Evolutionary conservation across 2,113 vertebrate species (phyloP), one percentile per base, ranked within the genome.

Genomic region (Euleptes europaea): DNA sequence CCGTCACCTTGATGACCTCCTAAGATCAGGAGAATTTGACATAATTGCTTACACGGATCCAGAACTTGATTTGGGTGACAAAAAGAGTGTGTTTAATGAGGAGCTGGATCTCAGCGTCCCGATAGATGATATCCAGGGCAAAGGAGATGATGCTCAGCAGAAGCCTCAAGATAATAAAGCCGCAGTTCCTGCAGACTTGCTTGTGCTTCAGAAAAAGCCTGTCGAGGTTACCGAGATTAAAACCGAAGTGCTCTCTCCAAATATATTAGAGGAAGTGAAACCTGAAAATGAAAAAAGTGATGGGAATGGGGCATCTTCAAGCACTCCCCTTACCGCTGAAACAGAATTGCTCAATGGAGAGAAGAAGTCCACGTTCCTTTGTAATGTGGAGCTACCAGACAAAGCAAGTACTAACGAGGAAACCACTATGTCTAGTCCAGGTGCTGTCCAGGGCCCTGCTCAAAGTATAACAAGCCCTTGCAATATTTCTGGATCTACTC

Each of bases 21-120:
- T 99, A 40, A 95, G 96, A 89, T 98, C 98, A 0, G 99, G 98
- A 44, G 98, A 99, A 83, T 99, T 99, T 85, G 99, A 99, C 92
- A 97, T 99, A 33, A 98, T 99, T 74, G 99, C 99, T 1, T 99
- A 99, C 73, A 98, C 99, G 9, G 99, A 99, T 89, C 98, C 99
- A 1, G 99, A 98, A 81, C 97, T 98, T 78, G 97, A 99, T 84
- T 92, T 98, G 15, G 98, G 97, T 33, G 98, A 99, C 95, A 99
- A 99, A 93, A 99, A 98, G 87, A 97, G 98, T 90, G 97, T 99
- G 98, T 99, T 99, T 89, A 99, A 97, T 10, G 98, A 98, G 90
- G 98, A 99, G 73, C 94, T 99, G 65, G 99, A 99, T 84, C 97
- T 99, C 5, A 96, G 60, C 65, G 99, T 98, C 69, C 93, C 97